These are phyloP conservation scores for Falco naumanni DNA, from an alignment of 2,797 vertebrate genomes.

Conservation along the genomic window DNA sequence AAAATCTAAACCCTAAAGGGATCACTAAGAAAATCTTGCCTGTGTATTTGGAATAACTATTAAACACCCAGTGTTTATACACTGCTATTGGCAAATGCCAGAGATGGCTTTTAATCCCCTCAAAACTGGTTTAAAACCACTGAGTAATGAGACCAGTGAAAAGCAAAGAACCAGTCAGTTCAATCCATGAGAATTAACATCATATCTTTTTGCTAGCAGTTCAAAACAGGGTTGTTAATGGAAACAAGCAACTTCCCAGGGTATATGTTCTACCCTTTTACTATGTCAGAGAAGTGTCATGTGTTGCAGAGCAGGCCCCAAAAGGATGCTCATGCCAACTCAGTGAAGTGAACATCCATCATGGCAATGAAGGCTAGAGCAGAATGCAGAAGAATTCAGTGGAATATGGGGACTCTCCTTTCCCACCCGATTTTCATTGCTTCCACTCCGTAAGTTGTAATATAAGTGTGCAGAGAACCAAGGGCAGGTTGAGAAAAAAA, in stretches of 20 bases:
- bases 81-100: not conserved
- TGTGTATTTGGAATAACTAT: not conserved
- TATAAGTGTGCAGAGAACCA: not conserved
- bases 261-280: not conserved
- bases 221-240: not conserved
- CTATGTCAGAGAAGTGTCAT: not conserved
- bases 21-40: not conserved
- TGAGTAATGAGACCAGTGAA: not conserved
- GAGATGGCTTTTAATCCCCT: not conserved
- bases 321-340: not conserved
- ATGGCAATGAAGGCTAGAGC: not conserved
- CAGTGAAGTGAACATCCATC: not conserved
- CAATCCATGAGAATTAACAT: not conserved
- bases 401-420: not conserved
- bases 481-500: not conserved
- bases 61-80: not conserved
- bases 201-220: not conserved
- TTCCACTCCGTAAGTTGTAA: not conserved
- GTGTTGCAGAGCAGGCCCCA: not conserved
- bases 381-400: not conserved
- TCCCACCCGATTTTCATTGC: not conserved
- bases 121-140: not conserved
- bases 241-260: not conserved
- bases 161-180: not conserved
- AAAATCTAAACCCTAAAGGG: not conserved